phyloP scores from a whole-genome alignment of 53 echinoderm and acorn worm species.

The Luidia sarsii region DNA sequence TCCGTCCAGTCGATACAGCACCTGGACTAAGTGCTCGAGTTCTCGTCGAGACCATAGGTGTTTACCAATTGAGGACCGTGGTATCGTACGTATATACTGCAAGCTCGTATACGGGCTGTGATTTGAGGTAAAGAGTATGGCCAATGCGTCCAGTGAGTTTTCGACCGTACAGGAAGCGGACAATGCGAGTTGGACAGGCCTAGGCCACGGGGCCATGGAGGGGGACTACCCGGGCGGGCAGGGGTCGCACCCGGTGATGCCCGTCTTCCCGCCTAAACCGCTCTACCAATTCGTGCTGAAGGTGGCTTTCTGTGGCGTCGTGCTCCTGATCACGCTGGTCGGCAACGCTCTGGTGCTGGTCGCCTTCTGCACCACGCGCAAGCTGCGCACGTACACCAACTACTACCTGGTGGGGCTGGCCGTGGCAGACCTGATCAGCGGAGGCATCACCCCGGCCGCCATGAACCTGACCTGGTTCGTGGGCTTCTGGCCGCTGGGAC shows the following conservation, averaged over 20 bases:
- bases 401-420: slow-evolving; percentile 71
- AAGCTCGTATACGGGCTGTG: too few species aligned
- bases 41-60: too few species aligned
- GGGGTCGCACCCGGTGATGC: too few species aligned
- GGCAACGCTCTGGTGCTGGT: slow-evolving; percentile 65
- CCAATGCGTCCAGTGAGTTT: slow-evolving; percentile 12
- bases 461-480: slow-evolving; percentile 57
- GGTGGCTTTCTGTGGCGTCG: neutral
- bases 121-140: neutral
- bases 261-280: slow-evolving; percentile 22
- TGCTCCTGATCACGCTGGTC: slow-evolving; percentile 52
- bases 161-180: neutral
- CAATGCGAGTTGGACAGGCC: neutral
- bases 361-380: slow-evolving; percentile 46
- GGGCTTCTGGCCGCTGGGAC: slow-evolving; percentile 71
- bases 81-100: too few species aligned
- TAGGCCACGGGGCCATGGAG: too few species aligned
- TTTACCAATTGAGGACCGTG: too few species aligned
- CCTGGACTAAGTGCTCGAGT: too few species aligned
- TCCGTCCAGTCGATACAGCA: too few species aligned
- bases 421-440: slow-evolving; percentile 56
- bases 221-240: too few species aligned
- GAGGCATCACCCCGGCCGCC: slow-evolving; percentile 46
- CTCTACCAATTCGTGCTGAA: slow-evolving; percentile 17
- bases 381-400: slow-evolving; percentile 69